Percentiles rank a stretch among this genome's conserved stretches.
Evolutionary conservation across 2,797 vertebrate species (phyloP).

Genomic region (Trachops cirrhosus): DNA sequence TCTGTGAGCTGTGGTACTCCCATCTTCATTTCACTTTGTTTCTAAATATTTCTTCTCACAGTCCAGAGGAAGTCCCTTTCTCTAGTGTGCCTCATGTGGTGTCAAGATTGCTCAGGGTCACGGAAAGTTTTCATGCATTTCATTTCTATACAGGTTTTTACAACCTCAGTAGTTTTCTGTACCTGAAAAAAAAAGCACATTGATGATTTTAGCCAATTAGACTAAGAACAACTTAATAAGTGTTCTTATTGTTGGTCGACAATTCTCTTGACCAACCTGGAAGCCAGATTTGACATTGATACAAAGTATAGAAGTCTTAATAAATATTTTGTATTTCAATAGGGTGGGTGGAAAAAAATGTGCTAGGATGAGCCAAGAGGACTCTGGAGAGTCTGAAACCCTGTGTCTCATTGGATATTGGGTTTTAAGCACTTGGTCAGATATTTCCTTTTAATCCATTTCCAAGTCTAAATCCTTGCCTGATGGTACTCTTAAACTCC

Average conservation of each 20-base stretch:
- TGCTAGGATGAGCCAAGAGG: neutral
- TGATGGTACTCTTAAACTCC: neutral
- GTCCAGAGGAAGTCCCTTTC: neutral
- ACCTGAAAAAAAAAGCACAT: neutral
- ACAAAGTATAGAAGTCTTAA: neutral
- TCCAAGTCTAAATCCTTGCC: conserved; percentile 16
- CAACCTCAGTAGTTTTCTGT: neutral
- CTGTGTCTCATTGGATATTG: neutral
- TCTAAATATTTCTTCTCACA: conserved; percentile 45
- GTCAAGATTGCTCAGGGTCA: conserved; percentile 23
- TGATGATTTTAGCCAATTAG: neutral
- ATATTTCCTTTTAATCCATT: conserved; percentile 10
- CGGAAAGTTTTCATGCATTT: neutral
- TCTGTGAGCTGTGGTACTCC: conserved; percentile 29
- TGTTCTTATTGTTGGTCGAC: too few relatives aligned
- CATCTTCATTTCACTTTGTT: conserved; percentile 48
- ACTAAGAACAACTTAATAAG: neutral
- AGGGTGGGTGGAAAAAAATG: neutral
- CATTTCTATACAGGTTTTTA: conserved; percentile 49
- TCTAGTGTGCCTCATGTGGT: neutral
- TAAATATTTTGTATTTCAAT: neutral
- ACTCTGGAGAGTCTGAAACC: neutral
- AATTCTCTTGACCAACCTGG: neutral
- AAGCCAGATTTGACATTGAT: neutral
- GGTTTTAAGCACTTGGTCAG: neutral